Evolutionary conservation across 2,888 invertebrate species (phyloP), one percentile per base, ranked within the genome.

Genomic region (Girardia tigrina): DNA sequence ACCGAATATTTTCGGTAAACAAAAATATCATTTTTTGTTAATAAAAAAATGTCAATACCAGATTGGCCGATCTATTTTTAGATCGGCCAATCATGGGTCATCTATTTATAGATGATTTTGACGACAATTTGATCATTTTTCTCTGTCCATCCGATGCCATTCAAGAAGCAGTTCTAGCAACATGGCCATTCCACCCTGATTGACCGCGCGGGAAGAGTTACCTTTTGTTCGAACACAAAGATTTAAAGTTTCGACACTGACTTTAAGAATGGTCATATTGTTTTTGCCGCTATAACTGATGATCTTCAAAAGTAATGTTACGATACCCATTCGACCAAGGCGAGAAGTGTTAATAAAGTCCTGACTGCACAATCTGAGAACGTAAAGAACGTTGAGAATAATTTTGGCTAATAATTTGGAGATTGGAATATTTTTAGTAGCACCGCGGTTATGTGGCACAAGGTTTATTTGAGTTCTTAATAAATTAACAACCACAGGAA

Each of bases 221-320:
- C n/a, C n/a, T n/a, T n/a, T 88, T 84, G 88, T 88, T 84, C 88
- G 88, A 79, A 89, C 89, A 79, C 89, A 87, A 82, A 88, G 87
- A 81, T 87, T 88, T 78, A 89, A 86, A 77, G 88, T 88, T 80
- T 89, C 89, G 76, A 90, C 85, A 75, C 89, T 87, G 20, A 88
- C 85, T 77, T 88, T 87, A 29, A 89, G 84, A 79, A 88, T 80
- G 23, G 78, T 79, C 23, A 80, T 79, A 78, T 83, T 81, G 75
- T 82, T 81, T 42, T 80, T 78, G 2, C 81, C 81, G 78, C 82
- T 81, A 56, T 27, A 42, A n/a, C 16, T 69, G n/a, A 56, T 56
- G 20, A 74, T 56, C 20, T 74, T 75, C n/a, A 75, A 75, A 1
- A 75, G 28, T n/a, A 75, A 56, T 26, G 23, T 36, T 27, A 75